Evolutionary conservation across 2,113 vertebrate species (phyloP).

Genomic region (Catharus fuscescens): DNA sequence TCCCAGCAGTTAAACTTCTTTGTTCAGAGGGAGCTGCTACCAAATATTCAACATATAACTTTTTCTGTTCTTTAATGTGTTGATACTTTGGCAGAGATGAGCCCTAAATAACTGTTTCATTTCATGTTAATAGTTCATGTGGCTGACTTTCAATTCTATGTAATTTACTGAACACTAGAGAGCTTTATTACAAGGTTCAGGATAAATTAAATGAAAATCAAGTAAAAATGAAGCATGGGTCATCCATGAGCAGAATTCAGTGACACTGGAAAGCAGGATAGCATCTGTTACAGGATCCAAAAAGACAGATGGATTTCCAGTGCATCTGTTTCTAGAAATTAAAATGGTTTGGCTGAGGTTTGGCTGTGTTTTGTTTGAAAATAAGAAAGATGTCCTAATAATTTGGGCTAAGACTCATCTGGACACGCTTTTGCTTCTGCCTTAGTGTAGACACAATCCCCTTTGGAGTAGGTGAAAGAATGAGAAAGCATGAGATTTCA

Average conservation of each 20-base stretch:
- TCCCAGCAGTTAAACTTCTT: not conserved
- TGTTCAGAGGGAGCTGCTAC: not conserved
- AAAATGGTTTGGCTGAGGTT: not conserved
- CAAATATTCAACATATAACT: slow-evolving; percentile 19
- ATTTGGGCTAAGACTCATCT: not conserved
- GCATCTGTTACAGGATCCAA: not conserved
- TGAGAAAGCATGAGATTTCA: not conserved
- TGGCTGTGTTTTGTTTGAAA: not conserved
- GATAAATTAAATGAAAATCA: slow-evolving; percentile 48
- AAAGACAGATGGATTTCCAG: not conserved
- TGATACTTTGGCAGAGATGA: not conserved
- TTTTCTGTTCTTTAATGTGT: not conserved
- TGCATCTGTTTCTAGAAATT: not conserved
- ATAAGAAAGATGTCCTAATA: not conserved
- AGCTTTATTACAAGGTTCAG: slow-evolving; percentile 1
- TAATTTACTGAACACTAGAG: slow-evolving; percentile 20
- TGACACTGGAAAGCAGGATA: not conserved
- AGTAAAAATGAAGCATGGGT: slow-evolving; percentile 27
- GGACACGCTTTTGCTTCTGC: not conserved
- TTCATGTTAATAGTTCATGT: not conserved
- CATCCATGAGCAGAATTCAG: slow-evolving; percentile 13
- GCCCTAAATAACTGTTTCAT: not conserved
- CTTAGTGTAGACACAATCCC: not conserved
- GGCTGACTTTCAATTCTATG: not conserved
- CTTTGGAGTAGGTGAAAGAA: not conserved